A percentile compares a stretch with the other conserved stretches of the same genome.
Evolutionary conservation across 2,888 invertebrate species (phyloP).

Genomic region (Hololepta plana): DNA sequence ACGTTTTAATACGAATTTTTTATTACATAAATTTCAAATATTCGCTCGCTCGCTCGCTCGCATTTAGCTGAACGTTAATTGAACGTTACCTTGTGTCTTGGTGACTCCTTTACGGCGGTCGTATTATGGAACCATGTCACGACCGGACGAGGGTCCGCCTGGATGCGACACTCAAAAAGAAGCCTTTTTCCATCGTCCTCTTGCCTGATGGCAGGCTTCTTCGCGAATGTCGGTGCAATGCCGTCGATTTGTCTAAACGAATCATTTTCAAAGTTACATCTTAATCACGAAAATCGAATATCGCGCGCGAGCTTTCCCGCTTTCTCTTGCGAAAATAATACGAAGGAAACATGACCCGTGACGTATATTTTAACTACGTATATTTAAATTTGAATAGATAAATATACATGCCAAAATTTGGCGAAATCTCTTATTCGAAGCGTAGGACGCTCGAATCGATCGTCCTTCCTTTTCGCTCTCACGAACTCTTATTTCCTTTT

Average conservation of each 20-base stretch:
- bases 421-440: slow-evolving; percentile 9
- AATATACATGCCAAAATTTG: slow-evolving; percentile 17
- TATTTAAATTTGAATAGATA: no score
- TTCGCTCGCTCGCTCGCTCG: no score
- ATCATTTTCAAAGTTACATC: no score
- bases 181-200: slow-evolving; percentile 90
- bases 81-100: slow-evolving; percentile 72
- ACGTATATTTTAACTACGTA: slow-evolving; percentile 18
- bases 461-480: slow-evolving; percentile 1
- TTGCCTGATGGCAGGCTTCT: slow-evolving; percentile 93
- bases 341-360: slow-evolving; percentile 17
- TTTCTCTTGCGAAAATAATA: slow-evolving; percentile 3
- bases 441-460: slow-evolving; percentile 8
- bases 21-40: no score
- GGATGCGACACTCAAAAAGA: slow-evolving; percentile 86
- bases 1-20: no score
- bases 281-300: slow-evolving; percentile 6
- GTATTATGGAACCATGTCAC: slow-evolving; percentile 86
- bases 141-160: slow-evolving; percentile 78
- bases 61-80: no score
- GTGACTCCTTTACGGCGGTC: slow-evolving; percentile 56
- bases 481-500: slow-evolving; percentile 5
- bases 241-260: slow-evolving; percentile 85
- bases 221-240: slow-evolving; percentile 92
- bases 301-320: background rate